Evolutionary conservation across 1,140 invertebrate species (phyloP).

Genomic region (Lucilia sericata): DNA sequence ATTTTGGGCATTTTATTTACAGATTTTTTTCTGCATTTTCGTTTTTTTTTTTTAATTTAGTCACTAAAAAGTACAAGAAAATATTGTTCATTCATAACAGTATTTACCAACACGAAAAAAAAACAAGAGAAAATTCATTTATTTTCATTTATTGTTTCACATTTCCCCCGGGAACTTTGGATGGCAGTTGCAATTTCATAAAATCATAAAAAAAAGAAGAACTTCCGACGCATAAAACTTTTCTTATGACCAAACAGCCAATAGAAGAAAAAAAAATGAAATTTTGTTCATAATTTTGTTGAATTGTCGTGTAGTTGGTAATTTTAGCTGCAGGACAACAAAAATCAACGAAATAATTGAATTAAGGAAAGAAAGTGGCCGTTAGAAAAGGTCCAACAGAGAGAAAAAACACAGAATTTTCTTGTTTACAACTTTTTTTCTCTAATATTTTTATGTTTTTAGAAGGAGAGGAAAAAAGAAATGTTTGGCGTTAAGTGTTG

Average conservation of each 20-base stretch:
- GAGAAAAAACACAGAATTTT: neutral
- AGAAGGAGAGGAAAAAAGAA: neutral
- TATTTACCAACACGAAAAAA: slow-evolving; percentile 9
- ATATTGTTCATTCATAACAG: neutral
- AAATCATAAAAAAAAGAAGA: neutral
- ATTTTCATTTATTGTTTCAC: slow-evolving; percentile 68
- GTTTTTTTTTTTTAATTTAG: slow-evolving; percentile 23
- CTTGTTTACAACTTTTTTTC: neutral
- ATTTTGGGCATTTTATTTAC: slow-evolving; percentile 12
- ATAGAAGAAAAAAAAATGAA: slow-evolving; percentile 46
- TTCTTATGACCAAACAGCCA: slow-evolving; percentile 50
- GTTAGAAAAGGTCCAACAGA: neutral
- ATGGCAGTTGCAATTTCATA: slow-evolving; percentile 61
- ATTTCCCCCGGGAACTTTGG: slow-evolving; percentile 63
- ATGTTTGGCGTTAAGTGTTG: neutral
- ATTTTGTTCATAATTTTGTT: slow-evolving; percentile 67
- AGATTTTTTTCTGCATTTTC: neutral
- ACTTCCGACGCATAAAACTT: slow-evolving; percentile 54
- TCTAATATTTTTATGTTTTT: neutral
- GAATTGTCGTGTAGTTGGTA: slow-evolving; percentile 62
- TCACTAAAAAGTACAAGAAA: slow-evolving; percentile 26
- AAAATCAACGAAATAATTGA: slow-evolving; percentile 66
- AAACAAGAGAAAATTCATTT: slow-evolving; percentile 66
- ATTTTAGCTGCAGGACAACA: slow-evolving; percentile 63
- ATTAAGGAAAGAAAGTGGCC: slow-evolving; percentile 25